phyloP scores from a whole-genome alignment of 2,888 invertebrate genomes.

The Lagria hirta region DNA sequence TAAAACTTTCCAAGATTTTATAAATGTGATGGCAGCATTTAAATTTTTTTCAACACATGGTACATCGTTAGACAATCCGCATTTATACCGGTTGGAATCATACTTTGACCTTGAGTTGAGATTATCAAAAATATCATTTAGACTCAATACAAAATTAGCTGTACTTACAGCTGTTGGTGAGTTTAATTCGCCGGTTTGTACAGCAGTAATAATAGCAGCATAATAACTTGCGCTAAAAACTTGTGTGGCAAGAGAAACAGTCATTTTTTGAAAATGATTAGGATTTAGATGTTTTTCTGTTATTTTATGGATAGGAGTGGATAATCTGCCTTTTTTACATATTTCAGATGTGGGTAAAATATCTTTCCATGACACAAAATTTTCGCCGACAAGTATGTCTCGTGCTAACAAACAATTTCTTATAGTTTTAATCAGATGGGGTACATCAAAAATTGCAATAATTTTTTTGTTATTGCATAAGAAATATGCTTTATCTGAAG shows the following conservation, averaged over 20 bases:
- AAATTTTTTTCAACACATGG: too few relatives aligned
- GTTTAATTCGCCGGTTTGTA: background rate
- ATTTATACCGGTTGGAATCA: too few relatives aligned
- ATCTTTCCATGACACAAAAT: conserved; percentile 1
- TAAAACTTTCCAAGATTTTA: background rate
- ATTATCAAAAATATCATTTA: conserved; percentile 3
- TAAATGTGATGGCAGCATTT: background rate
- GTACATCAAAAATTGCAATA: conserved; percentile 6
- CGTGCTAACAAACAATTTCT: background rate
- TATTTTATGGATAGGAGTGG: too few relatives aligned
- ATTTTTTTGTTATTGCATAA: conserved; percentile 1
- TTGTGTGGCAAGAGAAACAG: conserved; percentile 10
- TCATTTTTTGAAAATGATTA: conserved; percentile 14
- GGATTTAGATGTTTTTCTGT: too few relatives aligned
- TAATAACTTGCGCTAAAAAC: conserved; percentile 3
- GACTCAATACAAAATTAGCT: too few relatives aligned
- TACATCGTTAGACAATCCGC: too few relatives aligned
- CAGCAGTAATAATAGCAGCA: background rate
- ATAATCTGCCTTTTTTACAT: too few relatives aligned
- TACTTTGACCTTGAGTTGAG: background rate
- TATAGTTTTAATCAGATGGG: conserved; percentile 6
- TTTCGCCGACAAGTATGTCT: background rate
- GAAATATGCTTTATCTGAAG: background rate
- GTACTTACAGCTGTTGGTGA: background rate
- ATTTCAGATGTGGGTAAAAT: too few relatives aligned